Base-by-base conservation (phyloP, 2,797 vertebrate species). In the Cyprinella venusta region DNA sequence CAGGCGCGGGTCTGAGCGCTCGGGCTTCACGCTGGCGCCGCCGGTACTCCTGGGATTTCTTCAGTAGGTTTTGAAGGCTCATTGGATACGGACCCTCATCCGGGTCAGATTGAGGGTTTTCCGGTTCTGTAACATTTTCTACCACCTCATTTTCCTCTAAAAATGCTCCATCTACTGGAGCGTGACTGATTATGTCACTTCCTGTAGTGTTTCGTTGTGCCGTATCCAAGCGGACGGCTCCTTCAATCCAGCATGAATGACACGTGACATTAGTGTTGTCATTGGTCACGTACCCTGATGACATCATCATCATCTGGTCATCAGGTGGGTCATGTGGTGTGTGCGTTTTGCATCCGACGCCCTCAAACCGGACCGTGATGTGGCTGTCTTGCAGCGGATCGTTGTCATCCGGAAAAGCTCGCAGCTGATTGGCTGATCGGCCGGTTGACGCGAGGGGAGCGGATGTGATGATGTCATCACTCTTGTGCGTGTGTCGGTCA, bases 21-120 rank as follows among this genome's bases (percentile, higher is more conserved):
- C 45, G 94, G 90, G 54, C 54, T 81, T 92, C 89, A 40, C 92
- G 88, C 86, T 95, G 95, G 42, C 76, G 87, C 86, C 94, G 94
- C 83, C 96, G 89, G 45, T 94, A 96, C 87, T 98, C 97, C 90
- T 95, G 96, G 24, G 98, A 98, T 90, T 96, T 97, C 92, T 96
- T 98, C 67, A 99, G 90, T 88, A 99, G 93, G 79, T 95, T 96
- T 92, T 98, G 97, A 81, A 99, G 96, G 85, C 96, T 98, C 87
- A 93, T 90, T 6, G 92, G 89, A 26, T 95, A 95, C 0, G 95
- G 95, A 95, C 94, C 80, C 85, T 89, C 26, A 48, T 77, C 80
- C 5, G 33, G 48, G 5, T 88, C 79, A 18, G 56, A 75, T 1
- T 45, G 16, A 24, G 75, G 59, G 13, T 67, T 67, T 71, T 26